A percentile compares a stretch with the other conserved stretches of the same genome.
Evolutionary conservation across 1,140 invertebrate species (phyloP).

Genomic region (Caenorhabditis inopinata): DNA sequence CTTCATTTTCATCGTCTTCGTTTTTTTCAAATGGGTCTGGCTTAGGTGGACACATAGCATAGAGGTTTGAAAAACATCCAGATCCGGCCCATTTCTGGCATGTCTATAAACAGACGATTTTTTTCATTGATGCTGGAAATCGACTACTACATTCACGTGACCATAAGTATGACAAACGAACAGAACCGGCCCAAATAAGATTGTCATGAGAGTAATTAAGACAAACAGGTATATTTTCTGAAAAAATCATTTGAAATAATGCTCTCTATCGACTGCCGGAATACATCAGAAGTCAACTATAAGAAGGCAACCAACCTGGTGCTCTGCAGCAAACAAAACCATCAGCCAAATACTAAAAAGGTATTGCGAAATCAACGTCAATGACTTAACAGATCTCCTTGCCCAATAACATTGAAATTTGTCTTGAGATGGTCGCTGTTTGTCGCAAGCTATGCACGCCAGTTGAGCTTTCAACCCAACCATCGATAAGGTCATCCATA

Average conservation of each 20-base stretch:
- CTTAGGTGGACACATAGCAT: neutral
- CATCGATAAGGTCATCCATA: constrained; percentile 34
- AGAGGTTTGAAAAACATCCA: constrained; percentile 1
- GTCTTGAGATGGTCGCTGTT: constrained; percentile 28
- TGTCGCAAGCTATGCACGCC: constrained; percentile 43
- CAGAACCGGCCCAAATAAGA: constrained; percentile 38
- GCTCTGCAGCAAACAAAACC: constrained; percentile 34
- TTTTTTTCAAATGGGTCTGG: neutral
- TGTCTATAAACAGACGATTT: constrained; percentile 6
- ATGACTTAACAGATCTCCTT: constrained; percentile 36
- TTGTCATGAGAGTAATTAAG: neutral
- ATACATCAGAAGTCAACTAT: too few relatives aligned
- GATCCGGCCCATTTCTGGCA: constrained; percentile 33
- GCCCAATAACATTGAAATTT: constrained; percentile 40
- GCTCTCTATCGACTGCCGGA: too few relatives aligned
- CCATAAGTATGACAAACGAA: constrained; percentile 44
- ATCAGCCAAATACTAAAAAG: constrained; percentile 39
- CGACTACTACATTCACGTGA: constrained; percentile 42
- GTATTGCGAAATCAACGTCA: constrained; percentile 1
- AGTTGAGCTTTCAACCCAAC: constrained; percentile 34
- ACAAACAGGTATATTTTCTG: constrained; percentile 36
- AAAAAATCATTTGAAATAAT: too few relatives aligned
- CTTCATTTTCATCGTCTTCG: neutral
- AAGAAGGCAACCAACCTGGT: constrained; percentile 15
- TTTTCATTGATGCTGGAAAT: neutral